These are phyloP conservation scores for Xerus inauris DNA, from an alignment of 2,113 vertebrate species.

Conservation along the genomic window DNA sequence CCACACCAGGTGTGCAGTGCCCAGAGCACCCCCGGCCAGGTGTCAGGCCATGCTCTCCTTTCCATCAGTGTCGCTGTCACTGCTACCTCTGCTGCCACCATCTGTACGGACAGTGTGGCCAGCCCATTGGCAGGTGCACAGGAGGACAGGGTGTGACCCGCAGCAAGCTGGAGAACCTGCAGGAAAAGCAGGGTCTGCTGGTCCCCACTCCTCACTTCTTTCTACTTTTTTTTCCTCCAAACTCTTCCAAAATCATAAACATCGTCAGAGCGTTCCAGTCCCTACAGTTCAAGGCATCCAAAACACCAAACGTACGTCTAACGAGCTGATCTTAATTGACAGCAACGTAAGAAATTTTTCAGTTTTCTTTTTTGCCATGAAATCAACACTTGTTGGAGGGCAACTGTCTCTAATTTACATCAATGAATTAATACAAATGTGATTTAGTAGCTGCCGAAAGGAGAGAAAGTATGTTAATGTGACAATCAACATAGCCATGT, in stretches of 20 bases:
- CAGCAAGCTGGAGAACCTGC: fast-evolving
- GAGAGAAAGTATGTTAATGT: slow-evolving; percentile 53
- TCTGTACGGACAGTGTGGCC: fast-evolving
- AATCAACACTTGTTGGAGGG: slow-evolving; percentile 56
- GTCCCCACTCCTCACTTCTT: background rate
- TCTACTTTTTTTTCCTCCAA: background rate
- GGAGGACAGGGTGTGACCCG: no score
- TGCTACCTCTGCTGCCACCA: fast-evolving
- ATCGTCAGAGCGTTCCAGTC: fast-evolving
- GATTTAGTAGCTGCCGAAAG: slow-evolving; percentile 66
- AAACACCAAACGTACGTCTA: background rate
- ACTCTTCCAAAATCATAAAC: background rate
- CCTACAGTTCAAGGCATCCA: background rate
- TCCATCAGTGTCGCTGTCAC: fast-evolving
- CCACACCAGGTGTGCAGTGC: fast-evolving
- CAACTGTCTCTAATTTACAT: slow-evolving; percentile 74
- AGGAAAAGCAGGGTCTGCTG: fast-evolving
- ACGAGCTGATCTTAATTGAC: slow-evolving; percentile 67
- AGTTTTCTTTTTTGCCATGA: slow-evolving; percentile 55
- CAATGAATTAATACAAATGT: slow-evolving; percentile 72
- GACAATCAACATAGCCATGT: slow-evolving; percentile 47
- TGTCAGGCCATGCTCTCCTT: fast-evolving
- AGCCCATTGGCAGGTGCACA: background rate
- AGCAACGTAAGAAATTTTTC: slow-evolving; percentile 68
- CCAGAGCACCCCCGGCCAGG: fast-evolving